Evolutionary conservation across 2,797 vertebrate genomes (phyloP).

Genomic region (Tympanoctomys barrerae): DNA sequence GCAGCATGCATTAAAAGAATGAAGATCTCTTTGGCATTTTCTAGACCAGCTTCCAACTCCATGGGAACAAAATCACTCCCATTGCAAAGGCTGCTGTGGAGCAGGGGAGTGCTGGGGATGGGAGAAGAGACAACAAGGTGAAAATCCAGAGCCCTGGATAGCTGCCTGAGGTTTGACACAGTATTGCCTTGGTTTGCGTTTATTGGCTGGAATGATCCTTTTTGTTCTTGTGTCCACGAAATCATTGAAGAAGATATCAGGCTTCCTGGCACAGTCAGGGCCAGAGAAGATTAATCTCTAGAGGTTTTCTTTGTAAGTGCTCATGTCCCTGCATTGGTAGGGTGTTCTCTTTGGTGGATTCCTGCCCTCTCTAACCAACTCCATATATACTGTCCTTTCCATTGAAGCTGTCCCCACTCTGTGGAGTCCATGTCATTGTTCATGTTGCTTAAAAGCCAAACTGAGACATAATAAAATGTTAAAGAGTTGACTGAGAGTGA

Average conservation of each 20-base stretch:
- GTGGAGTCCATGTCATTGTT: neutral
- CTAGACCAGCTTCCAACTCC: neutral
- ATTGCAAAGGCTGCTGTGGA: neutral
- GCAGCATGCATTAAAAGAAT: neutral
- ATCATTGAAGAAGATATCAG: neutral
- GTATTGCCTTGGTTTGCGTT: fast-evolving
- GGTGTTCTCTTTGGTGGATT: neutral
- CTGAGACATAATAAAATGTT: neutral
- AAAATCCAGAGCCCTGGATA: neutral
- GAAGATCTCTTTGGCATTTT: neutral
- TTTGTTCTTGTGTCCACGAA: neutral
- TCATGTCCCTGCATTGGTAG: neutral
- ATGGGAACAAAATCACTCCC: neutral
- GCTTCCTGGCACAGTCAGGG: neutral
- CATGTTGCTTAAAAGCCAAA: neutral
- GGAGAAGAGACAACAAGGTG: neutral
- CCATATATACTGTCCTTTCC: fast-evolving
- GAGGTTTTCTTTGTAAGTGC: neutral
- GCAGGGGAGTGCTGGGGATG: neutral
- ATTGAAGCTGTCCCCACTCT: neutral
- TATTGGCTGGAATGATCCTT: neutral
- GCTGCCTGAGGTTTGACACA: neutral
- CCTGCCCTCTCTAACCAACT: neutral
- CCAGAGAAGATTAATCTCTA: too few relatives aligned
- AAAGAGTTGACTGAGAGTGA: neutral